phyloP scores from a whole-genome alignment of 2,113 vertebrate genomes.

The Hystrix cristata region DNA sequence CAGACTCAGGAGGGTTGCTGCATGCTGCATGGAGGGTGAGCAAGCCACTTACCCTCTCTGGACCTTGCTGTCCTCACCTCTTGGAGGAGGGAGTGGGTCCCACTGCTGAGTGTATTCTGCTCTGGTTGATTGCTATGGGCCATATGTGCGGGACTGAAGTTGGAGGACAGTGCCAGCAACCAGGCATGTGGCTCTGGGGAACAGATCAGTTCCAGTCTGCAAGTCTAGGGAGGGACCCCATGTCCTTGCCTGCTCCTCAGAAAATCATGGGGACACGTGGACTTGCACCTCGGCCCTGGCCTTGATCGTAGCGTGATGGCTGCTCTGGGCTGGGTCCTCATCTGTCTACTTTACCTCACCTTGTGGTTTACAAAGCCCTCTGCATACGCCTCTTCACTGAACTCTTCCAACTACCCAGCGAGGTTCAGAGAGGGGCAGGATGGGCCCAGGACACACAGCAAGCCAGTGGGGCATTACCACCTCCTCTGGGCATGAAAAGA shows the following conservation, averaged over 20 bases:
- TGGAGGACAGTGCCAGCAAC: neutral
- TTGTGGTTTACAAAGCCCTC: neutral
- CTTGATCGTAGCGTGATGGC: neutral
- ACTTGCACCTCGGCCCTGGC: neutral
- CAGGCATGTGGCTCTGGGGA: neutral
- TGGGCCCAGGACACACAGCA: neutral
- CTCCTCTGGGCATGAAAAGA: neutral
- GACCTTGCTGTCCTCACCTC: neutral
- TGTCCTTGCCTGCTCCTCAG: neutral
- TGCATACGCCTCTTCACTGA: neutral
- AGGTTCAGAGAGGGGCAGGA: conserved; percentile 1
- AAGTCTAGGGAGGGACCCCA: neutral
- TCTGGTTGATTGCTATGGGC: neutral
- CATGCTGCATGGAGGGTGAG: neutral
- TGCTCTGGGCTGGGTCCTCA: neutral
- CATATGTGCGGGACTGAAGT: neutral
- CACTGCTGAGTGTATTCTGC: neutral
- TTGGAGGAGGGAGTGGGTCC: neutral
- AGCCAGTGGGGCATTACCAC: neutral
- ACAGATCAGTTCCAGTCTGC: neutral
- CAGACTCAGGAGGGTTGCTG: neutral
- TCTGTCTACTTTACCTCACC: neutral
- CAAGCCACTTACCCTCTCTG: neutral
- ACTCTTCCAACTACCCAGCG: neutral
- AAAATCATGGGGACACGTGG: neutral